Conservation (phyloP, 1,140 invertebrate species). For the Drosophila miranda region DNA sequence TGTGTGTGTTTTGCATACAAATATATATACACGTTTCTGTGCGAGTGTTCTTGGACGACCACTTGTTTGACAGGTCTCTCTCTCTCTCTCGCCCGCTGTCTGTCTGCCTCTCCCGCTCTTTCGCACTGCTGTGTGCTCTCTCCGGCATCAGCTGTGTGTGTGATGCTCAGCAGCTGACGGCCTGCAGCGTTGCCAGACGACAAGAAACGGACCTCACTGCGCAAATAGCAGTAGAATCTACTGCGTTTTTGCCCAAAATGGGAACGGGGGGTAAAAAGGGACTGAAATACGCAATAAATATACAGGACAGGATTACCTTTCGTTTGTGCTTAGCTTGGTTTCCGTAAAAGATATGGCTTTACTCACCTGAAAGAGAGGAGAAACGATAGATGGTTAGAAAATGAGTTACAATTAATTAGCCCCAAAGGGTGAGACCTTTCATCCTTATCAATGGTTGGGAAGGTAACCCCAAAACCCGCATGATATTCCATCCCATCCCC, state of each 20-base stretch:
- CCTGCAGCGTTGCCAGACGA: slow-evolving; percentile 50
- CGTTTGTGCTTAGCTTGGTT: neutral
- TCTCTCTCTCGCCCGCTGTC: slow-evolving; percentile 5
- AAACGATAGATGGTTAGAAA: slow-evolving; percentile 25
- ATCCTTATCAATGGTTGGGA: slow-evolving; percentile 25
- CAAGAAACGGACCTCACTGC: neutral
- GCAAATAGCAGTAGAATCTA: slow-evolving; percentile 47
- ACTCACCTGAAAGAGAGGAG: slow-evolving; percentile 64
- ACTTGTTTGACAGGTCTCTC: slow-evolving; percentile 67
- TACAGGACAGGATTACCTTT: neutral
- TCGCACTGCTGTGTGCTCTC: slow-evolving; percentile 13
- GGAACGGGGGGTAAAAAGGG: neutral
- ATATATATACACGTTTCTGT: slow-evolving; percentile 27
- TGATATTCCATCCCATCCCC: slow-evolving; percentile 14
- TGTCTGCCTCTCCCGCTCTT: slow-evolving; percentile 8
- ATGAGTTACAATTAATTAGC: slow-evolving; percentile 8
- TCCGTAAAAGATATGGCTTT: neutral
- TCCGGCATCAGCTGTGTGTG: slow-evolving; percentile 59
- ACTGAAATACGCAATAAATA: neutral
- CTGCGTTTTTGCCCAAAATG: slow-evolving; percentile 13
- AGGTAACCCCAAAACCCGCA: slow-evolving; percentile 35
- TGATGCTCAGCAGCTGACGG: slow-evolving; percentile 63
- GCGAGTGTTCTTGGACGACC: slow-evolving; percentile 42
- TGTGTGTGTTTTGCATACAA: slow-evolving; percentile 67
- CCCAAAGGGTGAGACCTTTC: slow-evolving; percentile 22